These are phyloP conservation scores for Dryobota labecula DNA, from an alignment of 2,888 invertebrate genomes.

Conservation along the genomic window DNA sequence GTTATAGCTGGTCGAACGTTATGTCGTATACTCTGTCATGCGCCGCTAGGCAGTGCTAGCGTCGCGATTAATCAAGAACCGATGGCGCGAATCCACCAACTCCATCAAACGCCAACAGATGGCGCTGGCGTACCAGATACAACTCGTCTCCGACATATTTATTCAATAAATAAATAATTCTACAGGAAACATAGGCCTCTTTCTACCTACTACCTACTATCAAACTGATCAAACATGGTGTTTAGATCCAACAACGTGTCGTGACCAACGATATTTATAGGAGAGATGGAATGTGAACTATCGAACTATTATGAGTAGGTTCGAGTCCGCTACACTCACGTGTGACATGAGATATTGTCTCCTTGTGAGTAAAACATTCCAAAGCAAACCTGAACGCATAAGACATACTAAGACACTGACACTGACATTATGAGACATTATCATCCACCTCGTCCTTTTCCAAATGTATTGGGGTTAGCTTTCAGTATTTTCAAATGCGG, in stretches of 20 bases:
- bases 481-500: neutral
- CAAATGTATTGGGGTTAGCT: neutral
- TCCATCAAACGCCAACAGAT: too few species aligned
- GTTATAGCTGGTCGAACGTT: too few species aligned
- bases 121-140: too few species aligned
- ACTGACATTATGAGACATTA: too few species aligned
- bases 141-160: too few species aligned
- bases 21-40: too few species aligned
- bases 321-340: neutral
- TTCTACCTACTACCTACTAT: neutral
- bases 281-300: neutral
- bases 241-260: neutral
- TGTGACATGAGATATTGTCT: neutral
- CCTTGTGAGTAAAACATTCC: neutral
- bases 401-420: too few species aligned
- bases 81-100: too few species aligned
- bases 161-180: too few species aligned
- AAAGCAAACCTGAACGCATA: too few species aligned
- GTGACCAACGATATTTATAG: neutral
- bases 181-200: neutral
- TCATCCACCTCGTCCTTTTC: neutral
- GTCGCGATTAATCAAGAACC: too few species aligned
- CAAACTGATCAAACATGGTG: neutral
- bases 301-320: neutral
- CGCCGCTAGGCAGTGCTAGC: too few species aligned